Base-by-base conservation (phyloP, 2,797 vertebrate genomes). In the Melanogrammus aeglefinus region DNA sequence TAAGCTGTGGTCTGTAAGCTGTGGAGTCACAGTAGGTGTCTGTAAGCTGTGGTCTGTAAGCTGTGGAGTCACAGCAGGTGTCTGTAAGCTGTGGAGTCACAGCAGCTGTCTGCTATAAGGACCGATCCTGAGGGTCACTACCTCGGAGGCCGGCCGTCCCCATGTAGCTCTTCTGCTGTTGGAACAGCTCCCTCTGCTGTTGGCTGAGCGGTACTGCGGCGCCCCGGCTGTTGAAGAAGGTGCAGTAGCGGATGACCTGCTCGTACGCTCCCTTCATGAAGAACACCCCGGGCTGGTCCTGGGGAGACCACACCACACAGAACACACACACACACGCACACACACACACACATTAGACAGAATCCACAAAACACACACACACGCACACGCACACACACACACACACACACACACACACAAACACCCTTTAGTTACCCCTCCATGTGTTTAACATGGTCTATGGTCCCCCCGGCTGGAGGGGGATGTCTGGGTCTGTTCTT, bases 191-290 rank as follows among this genome's bases (percentile, higher is more conserved):
- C 90, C 95, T 95, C 91, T 98, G 97, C 83, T 97, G 96, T 88
- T 94, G 93, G 82, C 38, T 95, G 35, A 99, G 94, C 0, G 95
- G 87, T 57, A 96, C 90, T 0, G 83, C 77, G 41, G 89, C 88
- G 0, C 96, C 96, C 86, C 96, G 94, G 92, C 94, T 96, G 90
- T 94, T 93, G 87, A 97, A 99, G 0, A 91, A 94, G 78, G 93
- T 95, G 88, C 98, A 99, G 88, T 95, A 96, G 8, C 94, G 94
- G 79, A 99, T 96, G 82, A 99, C 94, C 88, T 97, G 96, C 81
- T 99, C 98, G 44, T 96, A 98, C 13, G 97, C 97, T 27, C 98
- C 98, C 86, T 99, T 99, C 95, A 99, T 92, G 83, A 95, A 98
- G 88, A 95, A 97, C 77, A 96, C 70, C 14, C 95, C 96, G 12